Percentiles rank a stretch among this genome's conserved stretches.
Conservation (phyloP, 2,888 invertebrate species). For the Drosophila gaucha region DNA sequence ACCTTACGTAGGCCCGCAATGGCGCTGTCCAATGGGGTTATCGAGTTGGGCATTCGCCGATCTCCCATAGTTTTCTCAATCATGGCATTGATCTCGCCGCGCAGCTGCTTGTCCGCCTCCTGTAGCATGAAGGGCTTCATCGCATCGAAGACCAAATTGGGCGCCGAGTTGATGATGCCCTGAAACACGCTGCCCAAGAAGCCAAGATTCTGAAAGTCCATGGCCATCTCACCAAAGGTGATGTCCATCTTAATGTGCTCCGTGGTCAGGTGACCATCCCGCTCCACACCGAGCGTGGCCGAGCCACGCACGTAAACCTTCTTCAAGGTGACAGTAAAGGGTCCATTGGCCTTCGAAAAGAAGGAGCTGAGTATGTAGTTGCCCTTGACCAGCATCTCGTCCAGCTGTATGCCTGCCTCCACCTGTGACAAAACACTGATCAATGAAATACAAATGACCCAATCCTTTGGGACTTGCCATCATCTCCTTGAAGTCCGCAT, state of each 20-base stretch:
- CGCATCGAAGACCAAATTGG: constrained; percentile 92
- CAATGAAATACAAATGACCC: background rate
- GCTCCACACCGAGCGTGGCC: constrained; percentile 89
- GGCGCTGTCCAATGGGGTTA: constrained; percentile 93
- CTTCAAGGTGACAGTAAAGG: constrained; percentile 91
- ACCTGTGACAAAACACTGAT: constrained; percentile 87
- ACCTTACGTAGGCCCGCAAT: constrained; percentile 90
- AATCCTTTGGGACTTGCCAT: constrained; percentile 85
- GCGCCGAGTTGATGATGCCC: constrained; percentile 92
- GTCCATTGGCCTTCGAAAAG: constrained; percentile 89
- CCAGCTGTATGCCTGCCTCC: constrained; percentile 89
- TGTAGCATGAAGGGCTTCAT: constrained; percentile 93
- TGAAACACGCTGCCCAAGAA: constrained; percentile 89
- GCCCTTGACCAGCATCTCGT: constrained; percentile 89
- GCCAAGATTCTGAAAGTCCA: constrained; percentile 93
- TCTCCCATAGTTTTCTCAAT: constrained; percentile 89
- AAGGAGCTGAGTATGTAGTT: constrained; percentile 91
- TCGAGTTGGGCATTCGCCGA: constrained; percentile 92
- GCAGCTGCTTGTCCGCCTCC: constrained; percentile 91
- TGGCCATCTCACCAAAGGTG: constrained; percentile 89
- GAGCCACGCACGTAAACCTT: constrained; percentile 89
- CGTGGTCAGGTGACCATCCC: constrained; percentile 91
- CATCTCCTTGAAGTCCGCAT: constrained; percentile 90
- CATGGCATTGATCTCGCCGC: constrained; percentile 90
- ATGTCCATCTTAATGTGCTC: constrained; percentile 93